Percentiles rank a stretch among this genome's conserved stretches.
These are phyloP conservation scores for Drosophila varians DNA, from an alignment of 1,140 invertebrate genomes.

Conservation along the genomic window DNA sequence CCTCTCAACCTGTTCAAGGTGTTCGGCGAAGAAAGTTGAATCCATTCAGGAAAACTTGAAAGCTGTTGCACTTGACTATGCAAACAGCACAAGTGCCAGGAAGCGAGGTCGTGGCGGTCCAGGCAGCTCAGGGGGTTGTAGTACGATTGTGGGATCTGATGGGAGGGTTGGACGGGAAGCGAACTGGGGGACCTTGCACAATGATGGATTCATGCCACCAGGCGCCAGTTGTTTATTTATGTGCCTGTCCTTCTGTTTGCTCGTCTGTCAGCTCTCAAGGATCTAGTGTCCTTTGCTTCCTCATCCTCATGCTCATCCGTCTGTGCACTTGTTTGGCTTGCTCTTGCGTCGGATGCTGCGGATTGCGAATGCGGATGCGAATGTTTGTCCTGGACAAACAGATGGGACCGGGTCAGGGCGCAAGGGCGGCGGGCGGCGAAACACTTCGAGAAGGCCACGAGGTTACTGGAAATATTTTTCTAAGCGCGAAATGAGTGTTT, in stretches of 20 bases:
- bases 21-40: constrained; percentile 13
- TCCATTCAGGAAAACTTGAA: constrained; percentile 14
- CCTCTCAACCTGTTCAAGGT: constrained; percentile 9
- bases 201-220: constrained; percentile 47
- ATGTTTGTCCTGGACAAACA: constrained; percentile 67
- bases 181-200: constrained; percentile 1
- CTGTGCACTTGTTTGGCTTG: constrained; percentile 39
- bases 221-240: constrained; percentile 70
- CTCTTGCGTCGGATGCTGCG: constrained; percentile 11
- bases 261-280: constrained; percentile 62
- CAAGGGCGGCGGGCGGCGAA: background rate
- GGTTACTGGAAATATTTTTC: constrained; percentile 59
- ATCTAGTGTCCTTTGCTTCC: constrained; percentile 12
- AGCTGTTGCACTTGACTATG: constrained; percentile 72
- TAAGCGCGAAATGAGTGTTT: constrained; percentile 82
- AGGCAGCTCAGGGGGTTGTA: background rate
- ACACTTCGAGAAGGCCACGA: constrained; percentile 26
- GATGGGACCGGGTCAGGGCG: background rate
- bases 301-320: background rate
- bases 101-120: no score
- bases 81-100: constrained; percentile 59
- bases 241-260: constrained; percentile 62
- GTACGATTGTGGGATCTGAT: no score
- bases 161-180: no score
- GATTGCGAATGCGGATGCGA: constrained; percentile 46